phyloP scores from a whole-genome alignment of 2,113 vertebrate genomes.

The Myrmecophaga tridactyla region DNA sequence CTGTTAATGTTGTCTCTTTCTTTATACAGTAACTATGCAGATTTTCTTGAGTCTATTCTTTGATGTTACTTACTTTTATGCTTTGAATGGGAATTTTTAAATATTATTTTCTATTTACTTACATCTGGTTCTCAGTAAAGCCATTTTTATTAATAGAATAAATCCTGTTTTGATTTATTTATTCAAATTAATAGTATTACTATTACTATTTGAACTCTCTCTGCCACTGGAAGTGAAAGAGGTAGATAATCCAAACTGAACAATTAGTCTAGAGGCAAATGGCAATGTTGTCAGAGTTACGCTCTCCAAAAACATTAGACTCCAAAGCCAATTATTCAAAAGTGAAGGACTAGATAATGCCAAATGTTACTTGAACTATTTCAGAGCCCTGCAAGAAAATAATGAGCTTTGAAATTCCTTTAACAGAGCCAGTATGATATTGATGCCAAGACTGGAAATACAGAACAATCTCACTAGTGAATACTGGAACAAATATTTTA shows the following conservation, averaged over 20 bases:
- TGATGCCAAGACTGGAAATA: constrained; percentile 4
- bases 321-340: constrained; percentile 40
- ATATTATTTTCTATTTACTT: background rate
- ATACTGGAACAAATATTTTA: constrained; percentile 54
- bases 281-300: background rate
- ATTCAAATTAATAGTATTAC: background rate
- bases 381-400: background rate
- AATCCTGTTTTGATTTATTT: background rate
- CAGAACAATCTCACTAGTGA: constrained; percentile 45
- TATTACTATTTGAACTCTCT: too few species aligned
- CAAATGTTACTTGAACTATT: constrained; percentile 40
- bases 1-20: background rate
- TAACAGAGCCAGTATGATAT: background rate
- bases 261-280: background rate
- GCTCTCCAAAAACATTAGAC: background rate
- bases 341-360: constrained; percentile 17
- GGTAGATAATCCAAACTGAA: background rate
- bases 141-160: background rate
- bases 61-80: background rate
- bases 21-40: background rate
- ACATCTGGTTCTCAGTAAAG: background rate
- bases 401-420: constrained; percentile 21
- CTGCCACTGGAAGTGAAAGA: background rate
- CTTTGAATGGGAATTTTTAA: background rate
- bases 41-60: background rate